Evolutionary conservation across 1,140 invertebrate genomes (phyloP).

Genomic region (Brachionus asplanchnoidis): DNA sequence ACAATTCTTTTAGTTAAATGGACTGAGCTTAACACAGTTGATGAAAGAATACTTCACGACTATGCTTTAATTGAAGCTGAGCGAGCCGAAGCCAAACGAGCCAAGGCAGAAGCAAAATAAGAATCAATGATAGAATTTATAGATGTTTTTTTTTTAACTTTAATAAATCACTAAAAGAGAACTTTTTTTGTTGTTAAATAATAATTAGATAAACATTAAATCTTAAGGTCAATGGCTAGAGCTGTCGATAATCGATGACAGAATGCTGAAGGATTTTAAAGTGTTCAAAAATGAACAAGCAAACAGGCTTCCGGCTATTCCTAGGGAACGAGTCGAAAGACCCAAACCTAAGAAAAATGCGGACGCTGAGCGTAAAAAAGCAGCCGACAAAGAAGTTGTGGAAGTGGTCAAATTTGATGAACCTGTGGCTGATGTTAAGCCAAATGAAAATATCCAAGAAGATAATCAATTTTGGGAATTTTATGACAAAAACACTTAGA

Average conservation of each 20-base stretch:
- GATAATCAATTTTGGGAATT: slow-evolving; percentile 9
- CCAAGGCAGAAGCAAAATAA: not conserved
- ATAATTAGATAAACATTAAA: not conserved
- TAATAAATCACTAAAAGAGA: not conserved
- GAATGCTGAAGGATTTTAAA: not conserved
- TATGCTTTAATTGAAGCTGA: slow-evolving; percentile 2
- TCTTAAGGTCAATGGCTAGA: slow-evolving; percentile 14
- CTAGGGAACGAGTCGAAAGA: not conserved
- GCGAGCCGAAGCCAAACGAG: not conserved
- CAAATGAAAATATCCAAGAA: not conserved
- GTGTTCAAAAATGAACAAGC: not conserved
- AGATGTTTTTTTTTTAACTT: not conserved
- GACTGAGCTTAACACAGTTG: slow-evolving; percentile 29
- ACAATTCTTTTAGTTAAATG: slow-evolving; percentile 30
- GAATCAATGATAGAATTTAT: not conserved
- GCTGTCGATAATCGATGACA: not conserved
- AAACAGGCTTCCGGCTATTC: not conserved
- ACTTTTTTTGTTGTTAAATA: not conserved
- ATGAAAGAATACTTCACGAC: slow-evolving; percentile 20
- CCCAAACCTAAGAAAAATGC: not conserved
- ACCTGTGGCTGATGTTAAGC: not conserved
- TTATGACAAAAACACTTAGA: slow-evolving; percentile 26
- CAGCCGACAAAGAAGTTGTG: not conserved
- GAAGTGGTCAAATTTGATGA: not conserved
- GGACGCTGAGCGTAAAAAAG: not conserved